These are phyloP conservation scores for Trichogramma dendrolimi DNA, from an alignment of 2,888 invertebrate species.

Conservation along the genomic window DNA sequence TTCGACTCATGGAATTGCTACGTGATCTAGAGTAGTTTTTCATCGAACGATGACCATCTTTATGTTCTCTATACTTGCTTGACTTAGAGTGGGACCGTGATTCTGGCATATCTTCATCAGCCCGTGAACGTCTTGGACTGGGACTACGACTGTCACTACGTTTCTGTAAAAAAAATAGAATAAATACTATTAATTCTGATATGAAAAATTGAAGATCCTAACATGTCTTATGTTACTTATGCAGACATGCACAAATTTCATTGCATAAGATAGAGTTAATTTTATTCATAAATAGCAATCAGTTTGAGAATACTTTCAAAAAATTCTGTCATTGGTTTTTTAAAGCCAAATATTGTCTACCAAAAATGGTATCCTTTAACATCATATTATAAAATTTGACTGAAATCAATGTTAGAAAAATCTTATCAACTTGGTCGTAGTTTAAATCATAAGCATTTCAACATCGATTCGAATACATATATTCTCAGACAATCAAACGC, in stretches of 20 bases:
- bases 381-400: too few species aligned
- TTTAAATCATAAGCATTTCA: too few species aligned
- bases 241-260: neutral
- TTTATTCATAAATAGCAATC: too few species aligned
- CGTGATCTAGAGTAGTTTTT: slow-evolving; percentile 50
- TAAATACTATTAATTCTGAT: neutral
- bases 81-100: slow-evolving; percentile 50
- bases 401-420: too few species aligned
- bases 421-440: too few species aligned
- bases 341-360: too few species aligned
- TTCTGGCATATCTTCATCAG: slow-evolving; percentile 40
- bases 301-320: too few species aligned
- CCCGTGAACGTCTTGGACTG: slow-evolving; percentile 44
- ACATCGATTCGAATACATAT: too few species aligned
- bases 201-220: neutral
- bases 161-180: slow-evolving; percentile 30
- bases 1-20: slow-evolving; percentile 50
- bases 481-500: too few species aligned
- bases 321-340: too few species aligned
- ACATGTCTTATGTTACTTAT: neutral
- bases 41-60: slow-evolving; percentile 45
- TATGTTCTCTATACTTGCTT: slow-evolving; percentile 46
- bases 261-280: too few species aligned
- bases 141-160: slow-evolving; percentile 46
- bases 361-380: too few species aligned